Evolutionary conservation across 1,140 invertebrate genomes (phyloP).

Genomic region (Drosophila lowei): DNA sequence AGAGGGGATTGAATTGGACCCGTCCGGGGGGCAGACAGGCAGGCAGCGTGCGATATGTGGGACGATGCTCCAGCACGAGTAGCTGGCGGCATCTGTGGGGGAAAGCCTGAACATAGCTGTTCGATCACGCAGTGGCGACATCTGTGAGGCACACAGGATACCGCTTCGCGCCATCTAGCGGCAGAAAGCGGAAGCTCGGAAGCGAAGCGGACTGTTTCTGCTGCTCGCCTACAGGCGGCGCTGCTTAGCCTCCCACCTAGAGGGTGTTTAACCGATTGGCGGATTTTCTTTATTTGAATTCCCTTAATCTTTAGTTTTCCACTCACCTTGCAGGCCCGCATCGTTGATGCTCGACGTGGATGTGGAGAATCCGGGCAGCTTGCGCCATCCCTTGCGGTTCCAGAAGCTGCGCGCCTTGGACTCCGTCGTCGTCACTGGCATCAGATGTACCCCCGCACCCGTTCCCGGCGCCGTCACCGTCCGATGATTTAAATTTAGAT

Average conservation of each 20-base stretch:
- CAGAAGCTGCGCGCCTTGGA: slow-evolving; percentile 85
- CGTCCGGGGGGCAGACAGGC: not conserved
- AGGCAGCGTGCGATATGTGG: slow-evolving; percentile 12
- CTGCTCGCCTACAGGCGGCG: no score
- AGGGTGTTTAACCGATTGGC: no score
- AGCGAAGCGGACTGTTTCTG: no score
- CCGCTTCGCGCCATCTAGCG: no score
- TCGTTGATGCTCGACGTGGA: slow-evolving; percentile 87
- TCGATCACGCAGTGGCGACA: not conserved
- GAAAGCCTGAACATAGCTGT: not conserved
- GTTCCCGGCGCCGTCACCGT: not conserved
- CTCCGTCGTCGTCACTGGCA: slow-evolving; percentile 32
- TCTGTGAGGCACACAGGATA: not conserved
- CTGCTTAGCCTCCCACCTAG: no score
- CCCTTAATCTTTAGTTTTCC: not conserved
- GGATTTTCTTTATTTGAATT: no score
- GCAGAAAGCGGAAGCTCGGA: no score
- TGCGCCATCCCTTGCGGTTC: slow-evolving; percentile 90
- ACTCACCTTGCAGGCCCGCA: slow-evolving; percentile 86
- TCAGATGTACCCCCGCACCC: not conserved
- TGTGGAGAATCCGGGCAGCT: slow-evolving; percentile 87
- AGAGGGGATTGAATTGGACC: no score
- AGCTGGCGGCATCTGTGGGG: not conserved
- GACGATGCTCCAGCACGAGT: no score
- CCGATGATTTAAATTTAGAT: slow-evolving; percentile 1